A percentile compares a stretch with the other conserved stretches of the same genome.
These are phyloP conservation scores for Catocala sponsa DNA, from an alignment of 2,888 invertebrate genomes.

Conservation along the genomic window DNA sequence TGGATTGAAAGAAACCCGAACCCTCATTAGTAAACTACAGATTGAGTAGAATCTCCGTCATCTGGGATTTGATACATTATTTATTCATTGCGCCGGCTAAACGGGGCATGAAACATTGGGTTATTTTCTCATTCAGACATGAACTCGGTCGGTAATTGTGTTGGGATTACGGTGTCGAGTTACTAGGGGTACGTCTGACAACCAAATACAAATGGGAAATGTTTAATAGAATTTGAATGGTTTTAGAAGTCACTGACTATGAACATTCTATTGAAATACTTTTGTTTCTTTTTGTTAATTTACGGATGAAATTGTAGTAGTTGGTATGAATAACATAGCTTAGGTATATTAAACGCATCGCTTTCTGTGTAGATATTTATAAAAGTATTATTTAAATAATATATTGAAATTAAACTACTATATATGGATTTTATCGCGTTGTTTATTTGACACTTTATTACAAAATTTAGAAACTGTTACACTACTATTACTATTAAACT, in stretches of 20 bases:
- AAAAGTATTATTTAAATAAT: too few species aligned
- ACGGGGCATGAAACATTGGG: conserved; percentile 69
- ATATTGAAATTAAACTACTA: too few species aligned
- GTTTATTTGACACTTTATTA: too few species aligned
- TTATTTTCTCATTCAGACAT: conserved; percentile 77
- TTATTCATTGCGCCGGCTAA: conserved; percentile 54
- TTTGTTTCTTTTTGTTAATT: conserved; percentile 5
- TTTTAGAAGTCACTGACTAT: conserved; percentile 28
- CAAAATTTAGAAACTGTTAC: too few species aligned
- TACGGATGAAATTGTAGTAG: background rate
- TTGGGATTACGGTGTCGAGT: conserved; percentile 72
- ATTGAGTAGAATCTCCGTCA: conserved; percentile 27
- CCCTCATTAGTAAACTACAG: conserved; percentile 34
- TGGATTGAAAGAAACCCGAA: conserved; percentile 40
- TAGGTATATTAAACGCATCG: too few species aligned
- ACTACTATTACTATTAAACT: too few species aligned
- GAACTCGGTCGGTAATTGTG: conserved; percentile 67
- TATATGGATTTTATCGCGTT: too few species aligned
- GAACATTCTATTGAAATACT: conserved; percentile 9
- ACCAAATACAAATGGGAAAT: conserved; percentile 43
- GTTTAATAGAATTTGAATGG: conserved; percentile 50
- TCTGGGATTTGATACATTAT: conserved; percentile 48
- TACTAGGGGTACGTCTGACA: conserved; percentile 59
- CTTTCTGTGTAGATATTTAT: too few species aligned
- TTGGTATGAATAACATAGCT: background rate